A percentile compares a stretch with the other conserved stretches of the same genome.
Conservation (phyloP, 2,797 vertebrate genomes). For the Prunella strophiata region DNA sequence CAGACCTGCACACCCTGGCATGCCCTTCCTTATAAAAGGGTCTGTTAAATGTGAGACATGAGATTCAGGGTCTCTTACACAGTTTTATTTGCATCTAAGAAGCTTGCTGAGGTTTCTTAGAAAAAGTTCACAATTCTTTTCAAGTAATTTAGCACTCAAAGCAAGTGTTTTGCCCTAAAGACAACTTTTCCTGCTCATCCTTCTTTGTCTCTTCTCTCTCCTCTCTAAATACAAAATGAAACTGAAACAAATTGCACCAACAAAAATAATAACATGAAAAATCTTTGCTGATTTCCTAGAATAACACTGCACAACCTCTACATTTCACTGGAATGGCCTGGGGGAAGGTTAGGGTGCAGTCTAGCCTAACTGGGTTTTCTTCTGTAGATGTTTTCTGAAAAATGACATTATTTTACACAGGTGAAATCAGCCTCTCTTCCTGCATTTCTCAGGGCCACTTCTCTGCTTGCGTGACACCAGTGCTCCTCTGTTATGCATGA, state of each 20-base stretch:
- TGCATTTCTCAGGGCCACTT: not conserved
- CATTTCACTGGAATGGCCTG: not conserved
- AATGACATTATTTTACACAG: not conserved
- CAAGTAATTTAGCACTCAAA: not conserved
- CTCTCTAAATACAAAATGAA: not conserved
- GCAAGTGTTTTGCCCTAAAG: not conserved
- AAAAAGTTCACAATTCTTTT: not conserved
- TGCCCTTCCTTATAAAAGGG: not conserved
- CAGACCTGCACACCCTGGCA: not conserved
- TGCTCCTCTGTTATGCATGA: not conserved
- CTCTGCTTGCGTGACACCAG: not conserved
- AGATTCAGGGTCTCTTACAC: not conserved
- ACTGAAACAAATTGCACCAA: not conserved
- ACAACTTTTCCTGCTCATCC: not conserved
- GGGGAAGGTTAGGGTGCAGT: not conserved
- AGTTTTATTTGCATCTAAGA: not conserved
- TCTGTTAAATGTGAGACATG: not conserved
- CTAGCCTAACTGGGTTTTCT: not conserved
- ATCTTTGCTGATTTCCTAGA: not conserved
- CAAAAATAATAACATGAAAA: not conserved
- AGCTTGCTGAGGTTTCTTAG: not conserved
- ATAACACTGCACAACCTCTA: not conserved
- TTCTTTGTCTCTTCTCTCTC: not conserved
- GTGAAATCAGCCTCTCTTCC: conserved; percentile 24
- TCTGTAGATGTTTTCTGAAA: conserved; percentile 16